Evolutionary conservation across 2,888 invertebrate species (phyloP).

Genomic region (Bombylius major): DNA sequence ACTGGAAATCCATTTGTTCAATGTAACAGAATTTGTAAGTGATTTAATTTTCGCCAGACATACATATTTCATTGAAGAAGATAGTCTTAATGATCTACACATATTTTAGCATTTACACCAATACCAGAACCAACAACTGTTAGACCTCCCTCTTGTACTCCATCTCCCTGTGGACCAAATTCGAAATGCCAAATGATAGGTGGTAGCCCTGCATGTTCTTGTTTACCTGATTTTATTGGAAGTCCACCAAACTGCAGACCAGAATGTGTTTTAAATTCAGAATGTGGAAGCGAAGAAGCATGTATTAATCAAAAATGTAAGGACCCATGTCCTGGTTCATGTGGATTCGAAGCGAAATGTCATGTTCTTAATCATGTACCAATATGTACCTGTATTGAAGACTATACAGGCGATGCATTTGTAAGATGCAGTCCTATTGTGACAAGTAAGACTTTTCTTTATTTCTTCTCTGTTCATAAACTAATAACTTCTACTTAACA

Average conservation of each 20-base stretch:
- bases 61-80: too few species aligned
- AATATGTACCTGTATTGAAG: conserved; percentile 63
- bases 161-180: conserved; percentile 76
- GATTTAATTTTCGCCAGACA: conserved; percentile 3
- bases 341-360: conserved; percentile 66
- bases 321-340: conserved; percentile 73
- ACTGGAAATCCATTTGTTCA: conserved; percentile 77
- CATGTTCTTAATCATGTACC: conserved; percentile 68
- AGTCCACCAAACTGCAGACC: conserved; percentile 67
- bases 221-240: conserved; percentile 65
- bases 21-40: conserved; percentile 58
- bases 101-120: not conserved
- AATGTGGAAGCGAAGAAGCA: conserved; percentile 63
- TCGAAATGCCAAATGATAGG: conserved; percentile 64
- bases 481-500: not conserved
- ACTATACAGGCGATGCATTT: conserved; percentile 67
- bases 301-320: conserved; percentile 68
- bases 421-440: conserved; percentile 52
- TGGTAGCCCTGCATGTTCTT: conserved; percentile 65
- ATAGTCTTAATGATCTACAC: not conserved
- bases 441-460: conserved; percentile 20
- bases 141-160: conserved; percentile 61
- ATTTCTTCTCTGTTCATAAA: conserved; percentile 5
- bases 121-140: conserved; percentile 36
- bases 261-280: conserved; percentile 66